Percentiles rank a stretch among this genome's conserved stretches.
phyloP scores from a whole-genome alignment of 2,888 invertebrate species.

The Oeneis ivallda region DNA sequence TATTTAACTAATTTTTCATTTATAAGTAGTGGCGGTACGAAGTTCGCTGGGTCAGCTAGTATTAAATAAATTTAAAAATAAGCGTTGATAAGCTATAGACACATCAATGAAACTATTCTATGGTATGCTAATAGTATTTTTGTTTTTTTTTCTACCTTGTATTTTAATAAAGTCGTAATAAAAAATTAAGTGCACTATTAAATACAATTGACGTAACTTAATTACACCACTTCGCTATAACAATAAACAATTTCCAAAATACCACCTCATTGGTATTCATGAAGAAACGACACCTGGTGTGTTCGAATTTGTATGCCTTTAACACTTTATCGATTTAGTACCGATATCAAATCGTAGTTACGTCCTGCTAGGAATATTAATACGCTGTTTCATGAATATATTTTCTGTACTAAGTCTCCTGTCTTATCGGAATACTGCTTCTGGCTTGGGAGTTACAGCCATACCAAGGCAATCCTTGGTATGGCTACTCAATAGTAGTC shows the following conservation, averaged over 20 bases:
- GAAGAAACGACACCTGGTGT: conserved; percentile 50
- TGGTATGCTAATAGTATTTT: too few species aligned
- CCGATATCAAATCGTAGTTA: conserved; percentile 77
- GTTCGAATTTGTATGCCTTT: conserved; percentile 64
- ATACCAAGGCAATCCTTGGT: too few species aligned
- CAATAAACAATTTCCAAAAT: conserved; percentile 48
- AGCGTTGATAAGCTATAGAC: too few species aligned
- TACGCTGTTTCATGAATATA: conserved; percentile 20
- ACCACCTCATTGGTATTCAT: conserved; percentile 61
- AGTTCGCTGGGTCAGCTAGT: too few species aligned
- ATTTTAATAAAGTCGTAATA: conserved; percentile 3
- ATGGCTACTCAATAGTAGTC: too few species aligned
- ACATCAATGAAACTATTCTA: too few species aligned
- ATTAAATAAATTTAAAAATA: too few species aligned
- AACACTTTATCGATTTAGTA: conserved; percentile 66
- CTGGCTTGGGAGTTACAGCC: neutral
- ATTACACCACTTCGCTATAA: conserved; percentile 27
- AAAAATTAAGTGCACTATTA: neutral
- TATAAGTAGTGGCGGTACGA: too few species aligned
- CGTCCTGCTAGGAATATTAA: conserved; percentile 25
- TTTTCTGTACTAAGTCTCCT: conserved; percentile 11
- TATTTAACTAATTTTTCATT: too few species aligned
- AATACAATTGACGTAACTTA: conserved; percentile 16
- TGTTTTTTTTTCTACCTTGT: neutral
- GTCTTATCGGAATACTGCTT: conserved; percentile 3